Conservation (phyloP, 2,888 invertebrate species). For the Notocelia uddmanniana region DNA sequence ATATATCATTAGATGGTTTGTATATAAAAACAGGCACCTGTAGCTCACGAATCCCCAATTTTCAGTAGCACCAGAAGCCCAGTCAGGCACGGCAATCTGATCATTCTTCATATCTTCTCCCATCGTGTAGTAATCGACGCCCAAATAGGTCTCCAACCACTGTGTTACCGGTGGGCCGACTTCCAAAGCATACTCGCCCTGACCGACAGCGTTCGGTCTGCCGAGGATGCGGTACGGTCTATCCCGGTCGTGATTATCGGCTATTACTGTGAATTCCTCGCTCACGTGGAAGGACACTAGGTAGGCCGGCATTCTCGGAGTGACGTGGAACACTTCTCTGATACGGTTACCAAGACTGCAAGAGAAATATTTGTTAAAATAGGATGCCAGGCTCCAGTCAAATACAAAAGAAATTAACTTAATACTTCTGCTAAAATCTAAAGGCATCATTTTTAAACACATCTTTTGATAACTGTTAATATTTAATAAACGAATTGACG, state of each 20-base stretch:
- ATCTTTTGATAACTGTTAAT: too few species aligned
- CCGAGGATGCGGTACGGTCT: slow-evolving; percentile 75
- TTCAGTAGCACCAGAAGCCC: slow-evolving; percentile 82
- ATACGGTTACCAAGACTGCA: slow-evolving; percentile 66
- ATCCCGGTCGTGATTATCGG: slow-evolving; percentile 63
- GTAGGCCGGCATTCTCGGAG: slow-evolving; percentile 93
- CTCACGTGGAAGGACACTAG: slow-evolving; percentile 90
- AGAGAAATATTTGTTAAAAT: slow-evolving; percentile 37
- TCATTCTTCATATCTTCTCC: slow-evolving; percentile 74
- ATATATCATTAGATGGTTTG: neutral
- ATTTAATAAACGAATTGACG: too few species aligned
- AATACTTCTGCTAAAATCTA: too few species aligned
- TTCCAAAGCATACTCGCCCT: slow-evolving; percentile 76
- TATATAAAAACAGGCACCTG: slow-evolving; percentile 67
- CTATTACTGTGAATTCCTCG: slow-evolving; percentile 73
- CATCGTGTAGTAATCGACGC: slow-evolving; percentile 75
- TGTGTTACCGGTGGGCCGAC: slow-evolving; percentile 73
- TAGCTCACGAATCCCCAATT: slow-evolving; percentile 82
- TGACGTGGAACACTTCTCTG: slow-evolving; percentile 81
- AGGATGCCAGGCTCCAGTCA: neutral
- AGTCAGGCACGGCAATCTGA: slow-evolving; percentile 77
- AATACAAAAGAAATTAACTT: too few species aligned
- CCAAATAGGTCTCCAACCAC: slow-evolving; percentile 74
- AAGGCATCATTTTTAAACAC: too few species aligned
- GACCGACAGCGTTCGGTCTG: slow-evolving; percentile 70